These are phyloP conservation scores for Promerops cafer DNA, from an alignment of 2,113 vertebrate species.

Conservation along the genomic window DNA sequence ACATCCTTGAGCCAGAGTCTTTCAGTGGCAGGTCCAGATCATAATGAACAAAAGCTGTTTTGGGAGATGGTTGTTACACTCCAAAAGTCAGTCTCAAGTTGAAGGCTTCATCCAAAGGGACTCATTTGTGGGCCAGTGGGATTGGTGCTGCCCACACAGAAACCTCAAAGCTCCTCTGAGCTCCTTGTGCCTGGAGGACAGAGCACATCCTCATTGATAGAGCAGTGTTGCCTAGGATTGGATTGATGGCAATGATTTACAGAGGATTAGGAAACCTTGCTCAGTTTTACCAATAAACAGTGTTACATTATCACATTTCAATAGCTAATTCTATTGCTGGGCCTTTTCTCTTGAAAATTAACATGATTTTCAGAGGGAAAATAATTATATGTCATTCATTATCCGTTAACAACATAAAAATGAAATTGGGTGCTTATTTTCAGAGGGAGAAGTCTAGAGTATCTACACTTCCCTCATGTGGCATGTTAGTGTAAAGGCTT, in stretches of 20 bases:
- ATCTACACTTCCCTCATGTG: conserved; percentile 60
- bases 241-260: conserved; percentile 35
- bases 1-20: not conserved
- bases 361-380: conserved; percentile 44
- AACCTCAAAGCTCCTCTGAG: not conserved
- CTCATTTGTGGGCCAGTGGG: not conserved
- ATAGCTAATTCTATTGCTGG: conserved; percentile 44
- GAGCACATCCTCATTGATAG: not conserved
- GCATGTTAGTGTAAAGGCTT: conserved; percentile 32
- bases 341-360: conserved; percentile 62
- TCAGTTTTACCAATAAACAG: conserved; percentile 43
- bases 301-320: conserved; percentile 48
- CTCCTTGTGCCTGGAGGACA: not conserved
- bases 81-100: not conserved
- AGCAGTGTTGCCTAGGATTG: not conserved
- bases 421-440: conserved; percentile 25
- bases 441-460: conserved; percentile 6
- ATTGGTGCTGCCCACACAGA: not conserved
- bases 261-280: conserved; percentile 15
- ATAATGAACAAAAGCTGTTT: accelerated
- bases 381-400: conserved; percentile 64
- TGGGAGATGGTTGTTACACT: not conserved
- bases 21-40: not conserved
- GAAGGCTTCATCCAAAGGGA: not conserved
- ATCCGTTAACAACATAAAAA: conserved; percentile 63